Conservation (phyloP, 1,140 invertebrate species). For the Gryon sp. region DNA sequence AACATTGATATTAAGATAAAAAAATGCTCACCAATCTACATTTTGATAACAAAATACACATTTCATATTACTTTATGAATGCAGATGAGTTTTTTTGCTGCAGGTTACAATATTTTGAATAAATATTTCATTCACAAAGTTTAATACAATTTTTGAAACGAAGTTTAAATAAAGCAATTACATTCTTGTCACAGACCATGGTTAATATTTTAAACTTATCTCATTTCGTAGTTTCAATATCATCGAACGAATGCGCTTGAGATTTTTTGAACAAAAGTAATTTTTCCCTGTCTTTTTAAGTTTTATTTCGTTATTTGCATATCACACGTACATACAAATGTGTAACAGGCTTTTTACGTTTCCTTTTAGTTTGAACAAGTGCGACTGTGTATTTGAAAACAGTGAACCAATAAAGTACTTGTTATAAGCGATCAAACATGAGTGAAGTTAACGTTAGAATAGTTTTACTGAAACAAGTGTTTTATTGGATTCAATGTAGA, state of each 20-base stretch:
- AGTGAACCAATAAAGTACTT: conserved; percentile 5
- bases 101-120: conserved; percentile 11
- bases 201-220: conserved; percentile 44
- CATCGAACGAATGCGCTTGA: background rate
- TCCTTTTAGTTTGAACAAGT: conserved; percentile 12
- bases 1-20: conserved; percentile 11
- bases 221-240: conserved; percentile 30
- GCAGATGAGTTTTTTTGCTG: conserved; percentile 17
- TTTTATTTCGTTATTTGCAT: conserved; percentile 17
- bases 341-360: background rate
- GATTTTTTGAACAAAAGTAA: conserved; percentile 16
- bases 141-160: conserved; percentile 30
- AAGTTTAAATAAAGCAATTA: conserved; percentile 14
- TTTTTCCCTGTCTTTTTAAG: conserved; percentile 12
- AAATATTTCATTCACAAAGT: conserved; percentile 33
- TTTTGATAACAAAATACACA: conserved; percentile 23
- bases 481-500: background rate
- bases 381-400: conserved; percentile 2
- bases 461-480: conserved; percentile 4
- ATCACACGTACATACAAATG: conserved; percentile 16
- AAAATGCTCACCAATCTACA: conserved; percentile 2
- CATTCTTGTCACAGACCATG: conserved; percentile 27
- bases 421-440: conserved; percentile 11
- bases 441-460: conserved; percentile 10
- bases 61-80: conserved; percentile 18